Conservation (phyloP, 2,888 invertebrate genomes). For the Cheilosia grossa region DNA sequence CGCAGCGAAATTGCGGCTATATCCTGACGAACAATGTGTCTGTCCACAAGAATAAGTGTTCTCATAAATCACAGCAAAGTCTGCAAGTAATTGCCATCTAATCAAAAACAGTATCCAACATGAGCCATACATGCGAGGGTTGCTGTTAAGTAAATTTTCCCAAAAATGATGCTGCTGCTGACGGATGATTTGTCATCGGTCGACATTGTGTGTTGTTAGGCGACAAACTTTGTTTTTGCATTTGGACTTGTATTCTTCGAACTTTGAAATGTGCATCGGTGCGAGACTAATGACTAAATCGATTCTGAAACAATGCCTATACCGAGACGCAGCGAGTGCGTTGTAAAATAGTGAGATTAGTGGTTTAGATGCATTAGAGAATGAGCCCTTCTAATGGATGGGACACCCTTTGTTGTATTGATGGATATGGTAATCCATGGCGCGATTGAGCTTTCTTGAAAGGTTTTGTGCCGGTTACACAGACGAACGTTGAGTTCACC, state of each 20-base stretch:
- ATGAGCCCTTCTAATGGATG: background rate
- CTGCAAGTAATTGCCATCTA: constrained; percentile 78
- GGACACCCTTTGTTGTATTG: constrained; percentile 53
- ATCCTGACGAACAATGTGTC: constrained; percentile 58
- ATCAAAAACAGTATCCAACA: constrained; percentile 69
- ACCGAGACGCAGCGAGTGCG: background rate
- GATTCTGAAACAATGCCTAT: constrained; percentile 64
- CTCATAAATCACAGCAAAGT: constrained; percentile 78
- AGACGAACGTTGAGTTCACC: constrained; percentile 55
- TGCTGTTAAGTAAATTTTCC: constrained; percentile 64
- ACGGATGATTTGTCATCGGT: constrained; percentile 70
- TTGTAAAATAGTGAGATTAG: constrained; percentile 66
- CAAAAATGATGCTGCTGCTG: constrained; percentile 54
- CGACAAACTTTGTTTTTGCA: constrained; percentile 16
- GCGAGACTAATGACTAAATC: constrained; percentile 71
- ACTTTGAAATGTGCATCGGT: constrained; percentile 58
- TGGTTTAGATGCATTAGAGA: constrained; percentile 69
- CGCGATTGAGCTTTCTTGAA: constrained; percentile 55
- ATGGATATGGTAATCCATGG: constrained; percentile 69
- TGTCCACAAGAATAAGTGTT: constrained; percentile 77
- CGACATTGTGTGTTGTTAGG: constrained; percentile 13
- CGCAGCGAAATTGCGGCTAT: constrained; percentile 61
- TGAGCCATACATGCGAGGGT: constrained; percentile 35
- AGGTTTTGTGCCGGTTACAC: constrained; percentile 15
- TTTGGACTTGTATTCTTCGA: constrained; percentile 9